A percentile compares a stretch with the other conserved stretches of the same genome.
These are phyloP conservation scores for Alviniconcha marisindica DNA, from an alignment of 1,140 invertebrate species.

Conservation along the genomic window DNA sequence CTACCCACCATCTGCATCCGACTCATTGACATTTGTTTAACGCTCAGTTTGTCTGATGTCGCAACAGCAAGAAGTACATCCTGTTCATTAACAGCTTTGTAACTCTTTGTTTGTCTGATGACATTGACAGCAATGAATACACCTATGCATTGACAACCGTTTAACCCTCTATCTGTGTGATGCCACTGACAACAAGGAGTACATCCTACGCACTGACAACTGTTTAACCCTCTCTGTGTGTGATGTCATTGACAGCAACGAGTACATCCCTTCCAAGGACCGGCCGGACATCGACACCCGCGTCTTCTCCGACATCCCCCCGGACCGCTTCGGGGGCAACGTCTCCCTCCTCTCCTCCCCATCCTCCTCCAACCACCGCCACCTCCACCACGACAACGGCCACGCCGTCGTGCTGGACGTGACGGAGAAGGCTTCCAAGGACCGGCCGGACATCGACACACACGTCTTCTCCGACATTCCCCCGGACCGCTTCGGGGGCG, in stretches of 20 bases:
- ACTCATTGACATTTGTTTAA: too few relatives aligned
- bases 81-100: too few relatives aligned
- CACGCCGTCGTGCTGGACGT: not conserved
- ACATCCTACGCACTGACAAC: too few relatives aligned
- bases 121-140: too few relatives aligned
- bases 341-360: conserved; percentile 14
- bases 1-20: too few relatives aligned
- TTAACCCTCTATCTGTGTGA: too few relatives aligned
- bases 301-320: conserved; percentile 39
- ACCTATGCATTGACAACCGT: too few relatives aligned
- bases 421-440: conserved; percentile 41
- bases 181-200: too few relatives aligned
- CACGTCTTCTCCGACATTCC: conserved; percentile 40
- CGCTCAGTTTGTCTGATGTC: too few relatives aligned
- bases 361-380: not conserved
- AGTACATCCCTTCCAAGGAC: conserved; percentile 41
- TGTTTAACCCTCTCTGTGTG: too few relatives aligned
- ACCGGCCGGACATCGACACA: conserved; percentile 41
- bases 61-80: too few relatives aligned
- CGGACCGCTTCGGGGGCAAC: conserved; percentile 47
- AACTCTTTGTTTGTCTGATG: too few relatives aligned
- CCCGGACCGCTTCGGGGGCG: conserved; percentile 47
- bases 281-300: conserved; percentile 36
- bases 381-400: not conserved
- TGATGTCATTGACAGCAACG: not conserved